A percentile compares a stretch with the other conserved stretches of the same genome.
These are phyloP conservation scores for Eira barbara DNA, from an alignment of 2,113 vertebrate genomes.

Conservation along the genomic window DNA sequence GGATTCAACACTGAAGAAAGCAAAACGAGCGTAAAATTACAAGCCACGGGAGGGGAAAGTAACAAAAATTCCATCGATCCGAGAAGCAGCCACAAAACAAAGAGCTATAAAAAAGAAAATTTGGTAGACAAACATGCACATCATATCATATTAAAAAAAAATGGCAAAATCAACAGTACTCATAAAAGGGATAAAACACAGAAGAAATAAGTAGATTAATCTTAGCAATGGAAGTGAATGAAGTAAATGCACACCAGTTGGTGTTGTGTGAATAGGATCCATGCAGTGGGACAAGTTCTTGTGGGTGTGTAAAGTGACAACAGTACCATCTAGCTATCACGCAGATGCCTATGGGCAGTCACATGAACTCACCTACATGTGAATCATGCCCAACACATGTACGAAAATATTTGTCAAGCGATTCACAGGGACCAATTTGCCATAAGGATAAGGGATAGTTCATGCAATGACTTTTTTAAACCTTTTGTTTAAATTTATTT, in stretches of 20 bases:
- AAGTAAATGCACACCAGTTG: too few species aligned
- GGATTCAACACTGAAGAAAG: neutral
- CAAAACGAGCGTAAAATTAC: neutral
- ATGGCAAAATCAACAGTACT: neutral
- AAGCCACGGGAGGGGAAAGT: neutral
- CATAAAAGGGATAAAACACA: neutral
- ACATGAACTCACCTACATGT: accelerated
- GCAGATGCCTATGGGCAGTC: too few species aligned
- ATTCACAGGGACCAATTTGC: accelerated
- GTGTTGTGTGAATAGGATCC: neutral
- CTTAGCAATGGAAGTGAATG: neutral
- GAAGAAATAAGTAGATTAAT: neutral
- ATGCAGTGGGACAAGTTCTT: too few species aligned
- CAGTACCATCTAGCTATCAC: too few species aligned
- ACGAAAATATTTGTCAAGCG: neutral
- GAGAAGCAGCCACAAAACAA: neutral
- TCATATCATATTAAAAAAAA: neutral
- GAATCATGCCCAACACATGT: neutral
- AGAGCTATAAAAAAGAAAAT: neutral
- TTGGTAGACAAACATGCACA: neutral
- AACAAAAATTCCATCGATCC: neutral
- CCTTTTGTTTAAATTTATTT: neutral
- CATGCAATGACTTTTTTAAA: accelerated
- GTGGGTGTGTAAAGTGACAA: neutral
- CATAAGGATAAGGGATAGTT: neutral